Evolutionary conservation across 2,113 vertebrate species (phyloP).

Genomic region (Apteryx owenii): DNA sequence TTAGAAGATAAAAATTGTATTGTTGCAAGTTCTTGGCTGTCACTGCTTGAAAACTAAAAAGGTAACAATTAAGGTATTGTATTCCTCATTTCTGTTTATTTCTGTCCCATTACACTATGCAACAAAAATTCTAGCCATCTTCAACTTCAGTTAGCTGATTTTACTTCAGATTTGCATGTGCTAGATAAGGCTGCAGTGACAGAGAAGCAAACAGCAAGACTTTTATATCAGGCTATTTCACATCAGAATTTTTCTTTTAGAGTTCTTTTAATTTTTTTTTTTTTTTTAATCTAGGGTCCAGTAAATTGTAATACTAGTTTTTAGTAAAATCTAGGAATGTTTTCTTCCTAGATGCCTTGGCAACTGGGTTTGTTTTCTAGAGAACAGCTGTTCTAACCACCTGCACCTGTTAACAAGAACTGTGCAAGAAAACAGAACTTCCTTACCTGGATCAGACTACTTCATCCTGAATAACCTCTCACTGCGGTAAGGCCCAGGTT

Average conservation of each 20-base stretch:
- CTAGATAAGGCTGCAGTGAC: not conserved
- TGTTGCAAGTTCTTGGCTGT: not conserved
- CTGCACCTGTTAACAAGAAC: not conserved
- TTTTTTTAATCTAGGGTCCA: not conserved
- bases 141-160: not conserved
- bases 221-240: not conserved
- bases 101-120: not conserved
- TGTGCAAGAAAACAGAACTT: not conserved
- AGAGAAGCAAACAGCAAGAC: not conserved
- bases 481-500: not conserved
- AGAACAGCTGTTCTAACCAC: not conserved
- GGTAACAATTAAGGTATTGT: not conserved
- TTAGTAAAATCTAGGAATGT: not conserved
- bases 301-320: not conserved
- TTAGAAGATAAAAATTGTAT: not conserved
- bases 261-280: not conserved
- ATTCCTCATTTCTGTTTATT: not conserved
- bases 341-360: not conserved
- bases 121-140: not conserved
- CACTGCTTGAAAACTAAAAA: not conserved
- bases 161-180: not conserved
- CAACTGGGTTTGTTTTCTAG: not conserved
- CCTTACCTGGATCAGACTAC: not conserved
- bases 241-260: not conserved
- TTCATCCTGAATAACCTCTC: not conserved